These are phyloP conservation scores for Pheucticus melanocephalus DNA, from an alignment of 2,113 vertebrate genomes.

Conservation along the genomic window DNA sequence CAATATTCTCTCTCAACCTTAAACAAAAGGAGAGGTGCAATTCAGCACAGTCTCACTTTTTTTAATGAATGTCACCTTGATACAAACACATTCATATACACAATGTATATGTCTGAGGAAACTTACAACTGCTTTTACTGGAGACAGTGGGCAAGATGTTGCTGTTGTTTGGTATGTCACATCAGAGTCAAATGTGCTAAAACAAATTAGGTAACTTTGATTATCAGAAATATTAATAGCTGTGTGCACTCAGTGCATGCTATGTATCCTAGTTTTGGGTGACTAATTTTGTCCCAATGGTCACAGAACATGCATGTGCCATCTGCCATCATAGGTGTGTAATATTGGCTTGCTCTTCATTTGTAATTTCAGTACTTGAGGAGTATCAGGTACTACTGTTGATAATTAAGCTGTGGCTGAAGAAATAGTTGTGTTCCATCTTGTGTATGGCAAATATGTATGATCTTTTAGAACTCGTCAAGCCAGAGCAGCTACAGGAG, in stretches of 20 bases:
- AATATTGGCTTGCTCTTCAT: neutral
- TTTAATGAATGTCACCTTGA: neutral
- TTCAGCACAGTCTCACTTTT: neutral
- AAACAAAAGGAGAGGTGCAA: neutral
- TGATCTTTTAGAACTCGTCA: neutral
- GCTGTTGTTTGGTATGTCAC: neutral
- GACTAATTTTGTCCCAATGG: neutral
- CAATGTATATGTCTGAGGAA: neutral
- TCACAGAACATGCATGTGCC: neutral
- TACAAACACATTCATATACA: accelerated
- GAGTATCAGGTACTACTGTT: neutral
- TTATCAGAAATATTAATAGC: neutral
- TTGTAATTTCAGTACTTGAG: neutral
- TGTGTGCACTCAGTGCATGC: neutral
- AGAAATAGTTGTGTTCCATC: neutral
- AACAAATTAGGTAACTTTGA: neutral
- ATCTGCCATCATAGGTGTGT: neutral
- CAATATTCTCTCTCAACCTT: neutral
- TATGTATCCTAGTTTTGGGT: neutral
- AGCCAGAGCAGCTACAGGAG: neutral
- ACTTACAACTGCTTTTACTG: neutral
- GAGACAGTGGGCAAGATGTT: neutral
- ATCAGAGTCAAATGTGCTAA: neutral
- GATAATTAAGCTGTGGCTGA: neutral
- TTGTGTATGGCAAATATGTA: accelerated